Percentiles rank a stretch among this genome's conserved stretches.
Evolutionary conservation across 2,888 invertebrate genomes (phyloP).

Genomic region (Clunio marinus): DNA sequence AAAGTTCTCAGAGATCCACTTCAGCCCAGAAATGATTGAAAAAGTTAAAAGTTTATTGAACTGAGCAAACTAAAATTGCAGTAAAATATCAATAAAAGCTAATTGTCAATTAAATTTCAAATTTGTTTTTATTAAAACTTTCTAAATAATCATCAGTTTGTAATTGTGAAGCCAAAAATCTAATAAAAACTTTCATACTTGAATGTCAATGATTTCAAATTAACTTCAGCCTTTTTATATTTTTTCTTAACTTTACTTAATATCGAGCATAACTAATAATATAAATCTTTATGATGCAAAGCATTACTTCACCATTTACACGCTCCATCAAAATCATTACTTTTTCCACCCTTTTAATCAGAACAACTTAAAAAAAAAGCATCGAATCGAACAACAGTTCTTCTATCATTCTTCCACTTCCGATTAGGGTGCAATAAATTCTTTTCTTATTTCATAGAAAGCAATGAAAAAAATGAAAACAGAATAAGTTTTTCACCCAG

Average conservation of each 20-base stretch:
- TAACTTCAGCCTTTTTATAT: too few relatives aligned
- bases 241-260: too few relatives aligned
- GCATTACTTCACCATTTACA: background rate
- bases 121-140: too few relatives aligned
- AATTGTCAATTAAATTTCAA: too few relatives aligned
- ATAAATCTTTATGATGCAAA: conserved; percentile 6
- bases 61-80: background rate
- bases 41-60: background rate
- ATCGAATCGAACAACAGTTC: background rate
- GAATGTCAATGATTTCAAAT: too few relatives aligned
- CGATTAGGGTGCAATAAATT: conserved; percentile 31
- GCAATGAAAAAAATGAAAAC: background rate
- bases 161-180: too few relatives aligned
- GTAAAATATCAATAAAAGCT: too few relatives aligned
- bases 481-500: too few relatives aligned
- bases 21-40: background rate
- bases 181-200: too few relatives aligned
- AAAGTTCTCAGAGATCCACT: background rate
- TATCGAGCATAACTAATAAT: too few relatives aligned
- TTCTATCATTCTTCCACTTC: conserved; percentile 12
- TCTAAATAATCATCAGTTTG: too few relatives aligned
- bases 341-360: background rate
- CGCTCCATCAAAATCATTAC: background rate
- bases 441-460: conserved; percentile 1
- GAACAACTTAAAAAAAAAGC: background rate